Conservation (phyloP, 1,140 invertebrate species). For the Hypothenemus hampei region DNA sequence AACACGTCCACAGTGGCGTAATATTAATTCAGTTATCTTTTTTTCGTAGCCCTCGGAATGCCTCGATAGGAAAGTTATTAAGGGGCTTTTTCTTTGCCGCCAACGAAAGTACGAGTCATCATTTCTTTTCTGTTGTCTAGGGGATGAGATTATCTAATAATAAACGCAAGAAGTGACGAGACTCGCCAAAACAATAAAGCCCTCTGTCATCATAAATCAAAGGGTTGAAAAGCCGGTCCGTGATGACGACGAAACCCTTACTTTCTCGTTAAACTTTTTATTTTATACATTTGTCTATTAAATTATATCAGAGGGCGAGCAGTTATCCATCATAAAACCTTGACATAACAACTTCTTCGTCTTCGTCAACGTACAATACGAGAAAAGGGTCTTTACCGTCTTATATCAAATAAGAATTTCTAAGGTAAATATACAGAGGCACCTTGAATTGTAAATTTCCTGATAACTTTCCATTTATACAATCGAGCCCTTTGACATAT, state of each 20-base stretch:
- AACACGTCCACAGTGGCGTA: not conserved
- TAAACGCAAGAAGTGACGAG: conserved; percentile 3
- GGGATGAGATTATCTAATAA: conserved; percentile 6
- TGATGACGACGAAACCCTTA: not conserved
- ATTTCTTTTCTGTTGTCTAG: not conserved
- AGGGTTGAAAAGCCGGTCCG: conserved; percentile 3
- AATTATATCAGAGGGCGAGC: conserved; percentile 7
- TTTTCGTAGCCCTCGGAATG: not conserved
- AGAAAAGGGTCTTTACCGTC: not conserved
- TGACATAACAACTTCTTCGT: not conserved
- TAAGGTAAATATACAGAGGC: no score
- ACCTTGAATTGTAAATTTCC: no score
- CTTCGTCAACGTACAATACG: not conserved
- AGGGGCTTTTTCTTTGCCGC: no score
- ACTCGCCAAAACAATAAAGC: conserved; percentile 9
- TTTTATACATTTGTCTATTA: conserved; percentile 16
- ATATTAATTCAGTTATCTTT: not conserved
- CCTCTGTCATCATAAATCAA: conserved; percentile 18
- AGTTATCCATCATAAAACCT: conserved; percentile 1
- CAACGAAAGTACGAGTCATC: not conserved
- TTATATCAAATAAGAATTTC: no score
- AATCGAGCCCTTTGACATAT: no score
- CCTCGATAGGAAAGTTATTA: not conserved
- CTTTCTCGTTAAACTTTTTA: conserved; percentile 9
- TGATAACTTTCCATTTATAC: no score